A percentile compares a stretch with the other conserved stretches of the same genome.
Evolutionary conservation across 2,888 invertebrate genomes (phyloP).

Genomic region (Zaprionus obscuricornis): DNA sequence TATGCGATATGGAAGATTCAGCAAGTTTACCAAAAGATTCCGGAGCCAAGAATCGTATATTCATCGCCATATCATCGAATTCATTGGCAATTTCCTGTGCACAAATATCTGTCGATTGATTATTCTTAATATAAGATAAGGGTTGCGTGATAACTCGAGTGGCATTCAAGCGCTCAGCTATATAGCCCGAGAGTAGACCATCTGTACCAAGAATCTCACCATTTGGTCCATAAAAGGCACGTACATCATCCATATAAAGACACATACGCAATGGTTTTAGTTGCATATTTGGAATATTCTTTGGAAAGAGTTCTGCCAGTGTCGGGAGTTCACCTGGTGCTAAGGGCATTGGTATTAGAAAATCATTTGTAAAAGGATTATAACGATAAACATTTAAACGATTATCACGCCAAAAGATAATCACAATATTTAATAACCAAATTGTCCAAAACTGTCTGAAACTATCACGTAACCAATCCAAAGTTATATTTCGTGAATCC

Average conservation of each 20-base stretch:
- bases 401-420: conserved; percentile 70
- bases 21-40: conserved; percentile 84
- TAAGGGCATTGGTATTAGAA: conserved; percentile 77
- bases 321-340: conserved; percentile 21
- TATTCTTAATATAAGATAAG: conserved; percentile 42
- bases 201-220: conserved; percentile 82
- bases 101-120: conserved; percentile 68
- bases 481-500: conserved; percentile 53
- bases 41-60: conserved; percentile 85
- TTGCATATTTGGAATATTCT: conserved; percentile 77
- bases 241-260: conserved; percentile 82
- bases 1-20: conserved; percentile 85
- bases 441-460: conserved; percentile 85
- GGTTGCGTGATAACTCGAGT: conserved; percentile 81
- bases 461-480: conserved; percentile 82
- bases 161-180: conserved; percentile 84
- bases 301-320: conserved; percentile 73
- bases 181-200: conserved; percentile 82
- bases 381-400: conserved; percentile 84
- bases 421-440: conserved; percentile 84
- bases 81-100: conserved; percentile 64
- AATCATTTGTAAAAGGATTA: conserved; percentile 84
- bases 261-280: conserved; percentile 76
- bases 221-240: conserved; percentile 72
- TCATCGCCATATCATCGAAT: conserved; percentile 84